These are phyloP conservation scores for Aleiodes alternator DNA, from an alignment of 2,888 invertebrate species.

Conservation along the genomic window DNA sequence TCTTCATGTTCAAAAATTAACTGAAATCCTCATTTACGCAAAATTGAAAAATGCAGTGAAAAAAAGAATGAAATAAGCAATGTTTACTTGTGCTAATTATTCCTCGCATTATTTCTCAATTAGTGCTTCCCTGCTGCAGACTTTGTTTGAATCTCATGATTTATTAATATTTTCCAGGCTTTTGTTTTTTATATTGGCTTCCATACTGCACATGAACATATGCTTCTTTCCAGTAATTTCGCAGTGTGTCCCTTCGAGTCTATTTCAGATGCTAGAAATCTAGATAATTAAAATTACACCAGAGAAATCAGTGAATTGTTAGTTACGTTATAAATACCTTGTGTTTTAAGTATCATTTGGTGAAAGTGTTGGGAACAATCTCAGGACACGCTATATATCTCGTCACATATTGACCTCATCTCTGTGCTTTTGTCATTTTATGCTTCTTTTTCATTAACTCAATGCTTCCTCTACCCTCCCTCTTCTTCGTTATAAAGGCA, in stretches of 20 bases:
- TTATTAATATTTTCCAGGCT: slow-evolving; percentile 31
- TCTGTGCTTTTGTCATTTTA: slow-evolving; percentile 20
- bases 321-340: slow-evolving; percentile 31
- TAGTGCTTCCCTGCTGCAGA: background rate
- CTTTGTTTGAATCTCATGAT: slow-evolving; percentile 12
- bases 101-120: slow-evolving; percentile 8
- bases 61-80: background rate
- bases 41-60: background rate
- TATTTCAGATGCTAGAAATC: slow-evolving; percentile 41
- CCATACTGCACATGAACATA: background rate
- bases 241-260: slow-evolving; percentile 28
- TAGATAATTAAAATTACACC: slow-evolving; percentile 57
- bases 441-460: slow-evolving; percentile 4
- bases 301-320: slow-evolving; percentile 54
- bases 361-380: slow-evolving; percentile 63
- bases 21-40: background rate
- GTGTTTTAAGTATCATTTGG: slow-evolving; percentile 59
- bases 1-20: slow-evolving; percentile 11
- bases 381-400: slow-evolving; percentile 31
- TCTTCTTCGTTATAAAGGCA: slow-evolving; percentile 16
- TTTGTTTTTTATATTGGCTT: slow-evolving; percentile 19
- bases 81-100: slow-evolving; percentile 7
- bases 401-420: slow-evolving; percentile 28
- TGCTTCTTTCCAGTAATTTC: background rate
- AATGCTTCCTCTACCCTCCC: background rate